A percentile compares a stretch with the other conserved stretches of the same genome.
Evolutionary conservation across 2,797 vertebrate species (phyloP).

Genomic region (Chloroceryle amazona): DNA sequence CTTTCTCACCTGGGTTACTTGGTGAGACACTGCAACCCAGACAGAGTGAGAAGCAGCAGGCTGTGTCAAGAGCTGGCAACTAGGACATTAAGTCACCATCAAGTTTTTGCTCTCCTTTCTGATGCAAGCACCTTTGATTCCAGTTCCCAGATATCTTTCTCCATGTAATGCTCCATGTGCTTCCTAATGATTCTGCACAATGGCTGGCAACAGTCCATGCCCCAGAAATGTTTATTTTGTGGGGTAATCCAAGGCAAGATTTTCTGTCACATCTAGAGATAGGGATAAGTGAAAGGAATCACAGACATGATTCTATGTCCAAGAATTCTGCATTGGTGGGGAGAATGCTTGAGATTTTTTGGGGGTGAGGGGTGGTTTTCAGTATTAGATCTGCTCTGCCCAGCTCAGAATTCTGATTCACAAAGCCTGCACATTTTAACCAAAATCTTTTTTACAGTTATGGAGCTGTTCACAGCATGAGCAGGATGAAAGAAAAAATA

Average conservation of each 20-base stretch:
- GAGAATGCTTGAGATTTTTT: not conserved
- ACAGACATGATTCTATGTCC: too few species aligned
- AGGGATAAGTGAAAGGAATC: not conserved
- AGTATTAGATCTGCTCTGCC: not conserved
- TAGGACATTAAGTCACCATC: not conserved
- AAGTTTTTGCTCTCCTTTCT: not conserved
- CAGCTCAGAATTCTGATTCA: not conserved
- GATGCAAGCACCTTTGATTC: not conserved
- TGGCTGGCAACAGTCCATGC: not conserved
- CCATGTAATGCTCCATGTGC: not conserved
- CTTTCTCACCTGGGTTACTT: not conserved
- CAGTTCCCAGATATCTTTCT: not conserved
- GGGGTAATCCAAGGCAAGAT: not conserved
- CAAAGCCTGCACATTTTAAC: not conserved
- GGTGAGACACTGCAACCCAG: not conserved
- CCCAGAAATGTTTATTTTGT: not conserved
- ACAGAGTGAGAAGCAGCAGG: not conserved
- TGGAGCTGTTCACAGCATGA: not conserved
- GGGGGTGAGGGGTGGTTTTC: not conserved
- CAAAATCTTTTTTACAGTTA: not conserved
- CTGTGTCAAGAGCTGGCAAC: not conserved
- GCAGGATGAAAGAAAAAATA: not conserved
- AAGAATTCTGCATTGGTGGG: not conserved
- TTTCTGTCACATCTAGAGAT: not conserved
- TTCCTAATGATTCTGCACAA: not conserved